A percentile compares a stretch with the other conserved stretches of the same genome.
Evolutionary conservation across 2,797 vertebrate species (phyloP).

Genomic region (Sebastiscus tertius): DNA sequence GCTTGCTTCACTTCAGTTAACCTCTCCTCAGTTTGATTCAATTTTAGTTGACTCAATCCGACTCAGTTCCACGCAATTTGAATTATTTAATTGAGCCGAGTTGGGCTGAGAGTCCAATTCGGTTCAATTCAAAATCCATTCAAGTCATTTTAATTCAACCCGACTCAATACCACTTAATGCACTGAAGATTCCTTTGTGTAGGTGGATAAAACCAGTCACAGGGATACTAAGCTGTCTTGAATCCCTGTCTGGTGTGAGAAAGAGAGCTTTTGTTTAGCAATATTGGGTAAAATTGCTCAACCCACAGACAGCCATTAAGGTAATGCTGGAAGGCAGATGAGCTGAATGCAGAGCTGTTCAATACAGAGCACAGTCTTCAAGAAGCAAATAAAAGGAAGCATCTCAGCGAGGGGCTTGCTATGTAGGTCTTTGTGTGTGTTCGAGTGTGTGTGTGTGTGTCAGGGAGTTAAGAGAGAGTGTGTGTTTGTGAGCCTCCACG

Average conservation of each 20-base stretch:
- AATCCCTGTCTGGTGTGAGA: constrained; percentile 59
- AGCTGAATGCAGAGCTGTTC: constrained; percentile 63
- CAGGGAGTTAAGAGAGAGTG: constrained; percentile 43
- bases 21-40: constrained; percentile 15
- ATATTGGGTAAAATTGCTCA: constrained; percentile 75
- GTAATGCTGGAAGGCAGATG: constrained; percentile 76
- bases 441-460: constrained; percentile 19
- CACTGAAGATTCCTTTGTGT: constrained; percentile 68
- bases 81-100: constrained; percentile 47
- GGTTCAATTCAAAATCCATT: constrained; percentile 65
- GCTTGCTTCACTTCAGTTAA: background rate
- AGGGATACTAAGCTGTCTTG: constrained; percentile 67
- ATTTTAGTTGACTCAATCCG: constrained; percentile 18
- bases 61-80: constrained; percentile 34
- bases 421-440: constrained; percentile 69
- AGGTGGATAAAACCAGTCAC: constrained; percentile 71
- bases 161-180: constrained; percentile 69
- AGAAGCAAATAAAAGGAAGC: constrained; percentile 74
- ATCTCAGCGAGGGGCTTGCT: constrained; percentile 63
- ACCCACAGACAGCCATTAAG: constrained; percentile 77
- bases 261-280: constrained; percentile 73
- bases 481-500: constrained; percentile 44
- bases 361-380: constrained; percentile 59
- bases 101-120: constrained; percentile 45
- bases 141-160: constrained; percentile 63